Evolutionary conservation across 2,113 vertebrate genomes (phyloP).

Genomic region (Pseudolaguvia tuberculata): DNA sequence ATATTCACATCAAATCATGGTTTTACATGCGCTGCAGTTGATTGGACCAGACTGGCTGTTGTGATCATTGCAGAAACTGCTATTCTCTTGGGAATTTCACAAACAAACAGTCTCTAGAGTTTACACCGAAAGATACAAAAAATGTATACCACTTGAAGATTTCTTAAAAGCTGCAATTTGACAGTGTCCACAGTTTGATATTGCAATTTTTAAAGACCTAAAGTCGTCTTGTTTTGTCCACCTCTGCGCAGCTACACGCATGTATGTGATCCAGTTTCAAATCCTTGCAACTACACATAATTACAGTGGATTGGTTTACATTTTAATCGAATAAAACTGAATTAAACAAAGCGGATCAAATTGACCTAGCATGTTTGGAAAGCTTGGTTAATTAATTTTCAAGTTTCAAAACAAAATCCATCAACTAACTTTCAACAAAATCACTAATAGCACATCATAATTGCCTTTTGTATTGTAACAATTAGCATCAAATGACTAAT

Average conservation of each 20-base stretch:
- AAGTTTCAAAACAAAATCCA: not conserved
- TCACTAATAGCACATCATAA: not conserved
- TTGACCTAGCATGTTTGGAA: not conserved
- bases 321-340: not conserved
- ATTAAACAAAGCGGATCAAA: not conserved
- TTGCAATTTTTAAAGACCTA: too few relatives aligned
- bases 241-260: not conserved
- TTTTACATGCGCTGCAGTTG: too few relatives aligned
- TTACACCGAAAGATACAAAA: too few relatives aligned
- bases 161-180: too few relatives aligned
- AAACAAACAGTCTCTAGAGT: too few relatives aligned
- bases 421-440: not conserved
- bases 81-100: too few relatives aligned
- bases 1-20: too few relatives aligned
- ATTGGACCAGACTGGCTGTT: too few relatives aligned
- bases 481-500: conserved; percentile 7
- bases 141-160: not conserved
- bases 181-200: too few relatives aligned
- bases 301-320: not conserved
- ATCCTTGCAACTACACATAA: not conserved
- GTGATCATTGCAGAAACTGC: too few relatives aligned
- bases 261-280: not conserved
- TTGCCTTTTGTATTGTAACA: not conserved
- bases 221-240: not conserved
- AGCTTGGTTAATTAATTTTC: not conserved